Base-by-base conservation (phyloP, 1,140 invertebrate genomes). In the Leucophenga varia region DNA sequence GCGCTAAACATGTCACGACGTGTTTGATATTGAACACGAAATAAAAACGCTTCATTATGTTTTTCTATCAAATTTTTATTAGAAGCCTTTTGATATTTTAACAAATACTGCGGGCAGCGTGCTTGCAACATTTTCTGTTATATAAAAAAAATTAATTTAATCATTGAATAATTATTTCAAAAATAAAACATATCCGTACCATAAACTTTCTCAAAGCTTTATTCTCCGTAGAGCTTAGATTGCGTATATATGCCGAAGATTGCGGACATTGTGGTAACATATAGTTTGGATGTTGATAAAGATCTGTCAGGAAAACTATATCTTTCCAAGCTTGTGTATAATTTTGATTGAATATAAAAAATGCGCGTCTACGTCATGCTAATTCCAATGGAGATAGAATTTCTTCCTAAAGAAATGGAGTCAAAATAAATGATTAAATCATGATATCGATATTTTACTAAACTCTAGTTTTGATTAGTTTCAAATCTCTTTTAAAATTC, bases 81-180 rank as follows among this genome's bases (percentile, higher is more conserved):
- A 0, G 55, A 35, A 43, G 61, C 36, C n/a, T 63, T 68, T 0
- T 47, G 43, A n/a, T 54, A 43, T 7, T 61, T 51, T 13, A 57
- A 36, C 19, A 50, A 57, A 35, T 72, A 73, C 36, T 70, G 52
- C 3, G 70, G 70, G 13, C 52, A 51, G 3, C 70, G 63, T 5
- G 63, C 58, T 34, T 70, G 47, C n/a, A 72, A 47, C 60, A 73
- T 70, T 70, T 70, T 72, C 70, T 72, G 32, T 6, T 18, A 44
- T 16, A 18, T 4, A 19, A 12, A 10, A 16, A 28, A 45, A n/a
- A 17, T 32, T 1, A 14, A 18, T 13, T 7, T 14, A 6, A 14
- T 7, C 10, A 4, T 2, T 14, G 5, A 3, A 17, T 32, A 0
- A 14, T 20, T 5, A 1, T 17, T 6, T 6, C 9, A 14, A 1